Conservation (phyloP, 1,140 invertebrate species). For the Parasteatoda tepidariorum region DNA sequence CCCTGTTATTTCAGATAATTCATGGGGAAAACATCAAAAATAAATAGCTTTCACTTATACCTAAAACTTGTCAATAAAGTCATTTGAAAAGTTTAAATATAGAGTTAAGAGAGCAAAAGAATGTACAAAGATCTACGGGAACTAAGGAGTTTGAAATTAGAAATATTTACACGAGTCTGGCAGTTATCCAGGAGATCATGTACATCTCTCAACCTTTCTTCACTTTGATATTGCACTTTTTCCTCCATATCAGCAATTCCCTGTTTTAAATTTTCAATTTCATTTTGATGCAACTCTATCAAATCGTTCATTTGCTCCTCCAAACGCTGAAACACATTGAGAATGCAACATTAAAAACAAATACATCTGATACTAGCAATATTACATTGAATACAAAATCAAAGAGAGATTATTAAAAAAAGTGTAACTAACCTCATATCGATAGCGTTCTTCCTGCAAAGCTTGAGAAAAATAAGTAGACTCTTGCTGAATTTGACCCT, state of each 20-base stretch:
- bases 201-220: constrained; percentile 93
- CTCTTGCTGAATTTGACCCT: constrained; percentile 76
- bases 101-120: neutral
- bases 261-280: constrained; percentile 95
- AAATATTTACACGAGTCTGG: constrained; percentile 83
- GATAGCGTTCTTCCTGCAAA: constrained; percentile 75
- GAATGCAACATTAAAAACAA: neutral
- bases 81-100: neutral
- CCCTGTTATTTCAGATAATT: too few relatives aligned
- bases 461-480: constrained; percentile 81
- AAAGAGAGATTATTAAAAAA: neutral
- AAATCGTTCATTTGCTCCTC: constrained; percentile 98
- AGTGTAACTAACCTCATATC: constrained; percentile 65
- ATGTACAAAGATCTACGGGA: neutral
- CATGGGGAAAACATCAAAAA: too few relatives aligned
- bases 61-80: too few relatives aligned
- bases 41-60: too few relatives aligned
- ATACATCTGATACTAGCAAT: neutral
- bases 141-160: neutral
- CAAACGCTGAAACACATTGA: constrained; percentile 76
- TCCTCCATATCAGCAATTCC: constrained; percentile 95
- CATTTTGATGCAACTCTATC: constrained; percentile 93
- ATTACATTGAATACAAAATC: neutral
- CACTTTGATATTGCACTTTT: constrained; percentile 97
- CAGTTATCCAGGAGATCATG: constrained; percentile 95